Percentiles rank a stretch among this genome's conserved stretches.
phyloP scores from a whole-genome alignment of 2,113 vertebrate species.

The Isurus oxyrinchus region DNA sequence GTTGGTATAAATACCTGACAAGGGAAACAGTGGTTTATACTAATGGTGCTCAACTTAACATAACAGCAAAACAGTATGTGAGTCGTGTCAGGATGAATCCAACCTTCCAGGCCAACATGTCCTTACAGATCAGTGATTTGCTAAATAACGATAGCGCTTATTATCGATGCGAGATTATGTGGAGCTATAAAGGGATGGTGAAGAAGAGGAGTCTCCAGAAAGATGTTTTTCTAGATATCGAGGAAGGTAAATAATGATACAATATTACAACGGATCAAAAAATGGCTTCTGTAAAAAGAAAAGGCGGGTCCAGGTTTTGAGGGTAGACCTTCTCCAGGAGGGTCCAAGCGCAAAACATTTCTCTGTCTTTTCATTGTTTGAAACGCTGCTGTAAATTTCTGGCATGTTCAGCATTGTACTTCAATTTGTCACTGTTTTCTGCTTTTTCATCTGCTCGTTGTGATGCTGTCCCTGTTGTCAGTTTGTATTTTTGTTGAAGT shows the following conservation, averaged over 20 bases:
- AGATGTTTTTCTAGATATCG: background rate
- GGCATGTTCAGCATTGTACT: background rate
- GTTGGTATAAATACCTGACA: background rate
- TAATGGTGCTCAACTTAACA: background rate
- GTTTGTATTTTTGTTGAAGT: background rate
- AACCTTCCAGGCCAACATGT: background rate
- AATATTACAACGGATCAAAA: background rate
- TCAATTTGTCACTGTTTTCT: background rate
- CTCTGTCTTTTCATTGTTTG: background rate
- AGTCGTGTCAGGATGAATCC: background rate
- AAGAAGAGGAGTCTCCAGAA: conserved; percentile 34
- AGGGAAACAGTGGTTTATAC: background rate
- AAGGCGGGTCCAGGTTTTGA: background rate
- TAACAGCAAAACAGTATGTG: background rate
- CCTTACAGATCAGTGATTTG: conserved; percentile 22
- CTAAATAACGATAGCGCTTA: background rate
- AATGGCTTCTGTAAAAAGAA: background rate
- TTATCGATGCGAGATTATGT: conserved; percentile 12
- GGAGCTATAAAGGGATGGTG: conserved; percentile 19
- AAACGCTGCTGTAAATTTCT: background rate
- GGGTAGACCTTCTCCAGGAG: background rate
- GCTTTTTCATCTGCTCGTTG: background rate
- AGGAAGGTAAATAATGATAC: background rate
- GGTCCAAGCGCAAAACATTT: background rate
- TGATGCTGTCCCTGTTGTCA: background rate